These are phyloP conservation scores for Eupithecia insigniata DNA, from an alignment of 2,888 invertebrate genomes.

Conservation along the genomic window DNA sequence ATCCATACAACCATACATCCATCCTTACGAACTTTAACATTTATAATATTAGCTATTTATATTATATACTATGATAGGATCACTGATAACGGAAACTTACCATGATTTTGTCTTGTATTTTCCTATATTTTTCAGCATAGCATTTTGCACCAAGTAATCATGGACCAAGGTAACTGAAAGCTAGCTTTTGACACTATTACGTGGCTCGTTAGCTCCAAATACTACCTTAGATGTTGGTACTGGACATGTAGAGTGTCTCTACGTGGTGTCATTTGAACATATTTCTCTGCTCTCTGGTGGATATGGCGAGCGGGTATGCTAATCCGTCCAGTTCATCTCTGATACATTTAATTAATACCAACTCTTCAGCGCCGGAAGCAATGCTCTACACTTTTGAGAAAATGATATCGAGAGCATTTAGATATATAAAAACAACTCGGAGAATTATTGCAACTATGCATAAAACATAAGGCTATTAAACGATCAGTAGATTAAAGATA, in stretches of 20 bases:
- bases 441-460: neutral
- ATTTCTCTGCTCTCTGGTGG: slow-evolving; percentile 5
- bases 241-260: neutral
- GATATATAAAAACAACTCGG: neutral
- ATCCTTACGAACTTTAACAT: too few species aligned
- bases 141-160: neutral
- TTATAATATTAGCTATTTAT: too few species aligned
- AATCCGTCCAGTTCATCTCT: slow-evolving; percentile 54
- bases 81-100: too few species aligned
- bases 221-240: neutral
- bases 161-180: neutral
- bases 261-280: neutral
- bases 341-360: slow-evolving; percentile 59
- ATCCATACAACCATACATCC: too few species aligned
- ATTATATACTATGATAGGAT: too few species aligned
- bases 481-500: too few species aligned
- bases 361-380: slow-evolving; percentile 66
- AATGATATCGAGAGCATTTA: slow-evolving; percentile 61
- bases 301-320: slow-evolving; percentile 56
- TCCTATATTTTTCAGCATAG: neutral
- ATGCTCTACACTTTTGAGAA: slow-evolving; percentile 63
- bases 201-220: too few species aligned
- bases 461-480: too few species aligned
- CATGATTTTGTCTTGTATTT: neutral
- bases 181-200: too few species aligned